Conservation (phyloP, 2,113 vertebrate species). For the Hippoglossus stenolepis region DNA sequence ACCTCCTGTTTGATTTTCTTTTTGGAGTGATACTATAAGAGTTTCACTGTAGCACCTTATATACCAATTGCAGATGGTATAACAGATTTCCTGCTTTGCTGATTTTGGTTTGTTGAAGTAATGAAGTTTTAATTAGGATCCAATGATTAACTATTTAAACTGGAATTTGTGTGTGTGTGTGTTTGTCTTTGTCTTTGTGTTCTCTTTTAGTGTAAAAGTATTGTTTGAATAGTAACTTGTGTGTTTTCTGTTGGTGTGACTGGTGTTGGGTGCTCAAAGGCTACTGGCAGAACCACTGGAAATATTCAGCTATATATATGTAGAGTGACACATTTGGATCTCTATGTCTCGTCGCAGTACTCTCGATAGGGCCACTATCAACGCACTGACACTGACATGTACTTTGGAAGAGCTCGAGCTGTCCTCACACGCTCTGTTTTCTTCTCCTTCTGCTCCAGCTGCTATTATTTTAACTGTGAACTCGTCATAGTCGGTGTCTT, state of each 20-base stretch:
- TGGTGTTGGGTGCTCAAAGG: slow-evolving; percentile 37
- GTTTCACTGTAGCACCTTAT: slow-evolving; percentile 55
- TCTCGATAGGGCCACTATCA: slow-evolving; percentile 35
- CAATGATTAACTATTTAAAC: slow-evolving; percentile 24
- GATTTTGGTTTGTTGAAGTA: neutral
- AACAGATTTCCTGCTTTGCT: slow-evolving; percentile 9
- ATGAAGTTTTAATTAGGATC: slow-evolving; percentile 1
- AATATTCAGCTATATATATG: slow-evolving; percentile 48
- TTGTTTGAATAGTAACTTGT: slow-evolving; percentile 39
- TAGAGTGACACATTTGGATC: slow-evolving; percentile 58
- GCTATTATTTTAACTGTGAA: slow-evolving; percentile 21
- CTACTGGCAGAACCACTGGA: slow-evolving; percentile 70
- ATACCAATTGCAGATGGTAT: neutral
- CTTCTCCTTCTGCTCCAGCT: neutral
- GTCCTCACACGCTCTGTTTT: slow-evolving; percentile 5
- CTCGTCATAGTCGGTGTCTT: slow-evolving; percentile 29
- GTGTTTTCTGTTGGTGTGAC: slow-evolving; percentile 31
- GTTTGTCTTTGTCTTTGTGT: neutral
- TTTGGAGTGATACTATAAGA: slow-evolving; percentile 5
- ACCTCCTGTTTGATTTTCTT: neutral
- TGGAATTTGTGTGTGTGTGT: neutral
- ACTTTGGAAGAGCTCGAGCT: slow-evolving; percentile 31
- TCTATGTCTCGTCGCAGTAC: slow-evolving; percentile 56
- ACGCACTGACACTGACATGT: slow-evolving; percentile 31
- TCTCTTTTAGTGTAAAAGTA: slow-evolving; percentile 12